These are phyloP conservation scores for Microplitis mediator DNA, from an alignment of 1,140 invertebrate genomes.

Conservation along the genomic window DNA sequence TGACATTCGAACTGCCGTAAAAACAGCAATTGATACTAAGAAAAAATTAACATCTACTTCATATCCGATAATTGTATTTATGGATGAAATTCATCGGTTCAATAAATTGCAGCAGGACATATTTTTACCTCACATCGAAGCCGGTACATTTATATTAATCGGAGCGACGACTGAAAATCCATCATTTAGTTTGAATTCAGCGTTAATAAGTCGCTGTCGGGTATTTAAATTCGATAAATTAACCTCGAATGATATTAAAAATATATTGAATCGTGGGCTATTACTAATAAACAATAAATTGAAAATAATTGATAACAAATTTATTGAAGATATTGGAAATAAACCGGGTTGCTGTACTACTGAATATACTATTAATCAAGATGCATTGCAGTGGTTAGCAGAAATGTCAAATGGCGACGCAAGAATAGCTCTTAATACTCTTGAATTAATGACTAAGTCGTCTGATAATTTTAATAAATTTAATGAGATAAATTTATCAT, in stretches of 20 bases:
- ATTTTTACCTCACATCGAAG: slow-evolving; percentile 81
- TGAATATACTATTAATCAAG: slow-evolving; percentile 65
- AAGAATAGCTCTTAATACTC: slow-evolving; percentile 75
- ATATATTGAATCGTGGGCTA: slow-evolving; percentile 70
- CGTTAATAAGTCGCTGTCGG: slow-evolving; percentile 77
- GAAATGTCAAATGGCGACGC: slow-evolving; percentile 84
- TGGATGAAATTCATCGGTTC: slow-evolving; percentile 90
- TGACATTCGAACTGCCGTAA: slow-evolving; percentile 78
- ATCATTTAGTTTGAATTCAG: slow-evolving; percentile 82
- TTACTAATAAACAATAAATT: slow-evolving; percentile 47
- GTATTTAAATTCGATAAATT: slow-evolving; percentile 81
- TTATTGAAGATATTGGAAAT: slow-evolving; percentile 32
- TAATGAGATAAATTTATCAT: slow-evolving; percentile 58
- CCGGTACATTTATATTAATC: slow-evolving; percentile 79
- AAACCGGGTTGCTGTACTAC: neutral
- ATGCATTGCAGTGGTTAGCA: slow-evolving; percentile 72
- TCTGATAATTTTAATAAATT: slow-evolving; percentile 44
- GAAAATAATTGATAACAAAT: slow-evolving; percentile 18
- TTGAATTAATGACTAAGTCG: slow-evolving; percentile 73
- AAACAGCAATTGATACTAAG: slow-evolving; percentile 75
- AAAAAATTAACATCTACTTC: slow-evolving; percentile 63
- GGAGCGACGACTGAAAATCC: slow-evolving; percentile 91
- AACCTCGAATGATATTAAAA: slow-evolving; percentile 63
- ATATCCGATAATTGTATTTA: slow-evolving; percentile 78
- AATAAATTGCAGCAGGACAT: slow-evolving; percentile 82